Base-by-base conservation (phyloP, 2,113 vertebrate genomes). In the Muscicapa adusta region DNA sequence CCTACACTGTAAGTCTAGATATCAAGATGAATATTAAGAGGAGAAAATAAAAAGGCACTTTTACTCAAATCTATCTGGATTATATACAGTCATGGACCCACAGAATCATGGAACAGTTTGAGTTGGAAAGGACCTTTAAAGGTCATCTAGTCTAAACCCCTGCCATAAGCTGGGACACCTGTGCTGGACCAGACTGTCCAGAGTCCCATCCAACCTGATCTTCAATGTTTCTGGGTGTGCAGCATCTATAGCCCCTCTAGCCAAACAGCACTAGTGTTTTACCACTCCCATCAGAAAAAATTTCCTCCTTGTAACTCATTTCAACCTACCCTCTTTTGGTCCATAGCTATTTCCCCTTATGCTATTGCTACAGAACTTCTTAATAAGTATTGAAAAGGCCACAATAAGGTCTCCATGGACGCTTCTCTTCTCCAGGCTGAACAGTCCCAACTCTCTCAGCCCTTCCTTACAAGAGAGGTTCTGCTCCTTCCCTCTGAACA, bases 391-490 rank as follows among this genome's bases (percentile, higher is more conserved):
- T 33, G 58, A 33, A 57, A 88, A 48, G 12, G 18, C 2, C 2
- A 2, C 3, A 48, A 8, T 8, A 33, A 60, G 10, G 11, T 87
- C 6, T 25, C 18, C 0, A 1, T 2, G 1, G 12, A 38, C 7
- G 18, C 3, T 45, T 36, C 19, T 42, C 29, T 63, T 47, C 43
- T 56, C 16, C 48, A 67, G 43, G 12, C 13, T 42, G 40, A 93
- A 42, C 5, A 78, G n/a, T 5, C 7, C 4, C 19, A 63, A 31
- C 2, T 23, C 5, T n/a, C n/a, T 73, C 29, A 54, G 25, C 6
- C 31, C 45, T 25, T 82, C 8, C 8, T 47, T n/a, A 22, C 1
- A 57, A 18, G 2, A 65, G 1, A 66, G 3, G 2, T 51, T 51
- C 51, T 63, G 22, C 6, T 85, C 14, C 34, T 56, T 6, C 3